Evolutionary conservation across 2,113 vertebrate genomes (phyloP), one percentile per base, ranked within the genome.

Genomic region (Cnemophilus loriae): DNA sequence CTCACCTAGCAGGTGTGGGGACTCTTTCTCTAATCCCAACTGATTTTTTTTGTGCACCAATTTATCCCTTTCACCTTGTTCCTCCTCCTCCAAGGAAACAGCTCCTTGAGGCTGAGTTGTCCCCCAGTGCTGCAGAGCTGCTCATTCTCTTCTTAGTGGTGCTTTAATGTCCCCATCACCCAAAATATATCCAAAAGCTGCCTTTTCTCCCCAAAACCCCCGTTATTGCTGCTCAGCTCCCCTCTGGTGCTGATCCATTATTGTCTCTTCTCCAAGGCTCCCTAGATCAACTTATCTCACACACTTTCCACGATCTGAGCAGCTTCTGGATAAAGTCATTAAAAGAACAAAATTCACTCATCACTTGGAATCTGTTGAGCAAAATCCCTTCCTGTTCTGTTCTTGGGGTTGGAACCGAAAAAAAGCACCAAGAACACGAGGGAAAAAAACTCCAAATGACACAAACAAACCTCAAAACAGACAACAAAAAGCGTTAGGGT

Each of bases 1-100:
- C 73, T 42, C 14, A 27, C 1, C 18, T 13, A 3, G 3, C 1
- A 11, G 0, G 0, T 2, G 2, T 4, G 10, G 5, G 9, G 46
- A 19, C 7, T 30, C 7, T 63, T 46, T 20, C 32, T 30, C 14
- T 20, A 18, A 63, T 3, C 9, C 7, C 13, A 39, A 5, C 3
- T 50, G 5, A 1, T 13, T 33, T 23, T 15, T 16, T 19, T 87
- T 10, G 6, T 35, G 1, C 6, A n/a, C 8, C 7, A 26, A 3
- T 7, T 61, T 39, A 13, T 30, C 16, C 26, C 14, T 55, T 65
- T 60, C 33, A 33, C 12, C 26, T 8, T 16, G 2, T 9, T 61
- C 26, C 24, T 56, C 37, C 20, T 60, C 35, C 57, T 46, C 50
- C 17, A 21, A 30, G 50, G 18, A 42, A 59, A 5, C 9, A 9